phyloP scores from a whole-genome alignment of 2,888 invertebrate species.

The Yponomeuta evonymella region DNA sequence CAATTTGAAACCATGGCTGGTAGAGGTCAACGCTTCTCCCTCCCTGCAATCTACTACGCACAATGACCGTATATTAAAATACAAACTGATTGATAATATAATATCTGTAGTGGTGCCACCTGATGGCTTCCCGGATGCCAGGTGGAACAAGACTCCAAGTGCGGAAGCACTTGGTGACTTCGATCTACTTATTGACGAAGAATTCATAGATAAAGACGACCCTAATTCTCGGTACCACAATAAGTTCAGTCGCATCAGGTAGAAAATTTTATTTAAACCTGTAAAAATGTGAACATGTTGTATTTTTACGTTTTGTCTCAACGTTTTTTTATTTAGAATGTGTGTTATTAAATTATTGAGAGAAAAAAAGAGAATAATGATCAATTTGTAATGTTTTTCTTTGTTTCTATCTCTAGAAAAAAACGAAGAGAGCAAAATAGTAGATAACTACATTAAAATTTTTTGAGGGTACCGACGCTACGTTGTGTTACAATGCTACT shows the following conservation, averaged over 20 bases:
- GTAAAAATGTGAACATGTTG: background rate
- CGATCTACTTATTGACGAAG: conserved; percentile 89
- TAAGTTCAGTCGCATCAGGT: background rate
- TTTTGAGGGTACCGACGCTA: background rate
- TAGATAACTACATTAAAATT: background rate
- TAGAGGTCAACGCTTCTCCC: conserved; percentile 97
- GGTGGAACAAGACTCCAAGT: conserved; percentile 89
- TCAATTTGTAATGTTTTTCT: background rate
- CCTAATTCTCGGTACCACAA: conserved; percentile 20
- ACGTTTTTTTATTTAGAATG: background rate
- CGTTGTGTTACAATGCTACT: background rate
- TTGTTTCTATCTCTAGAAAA: background rate
- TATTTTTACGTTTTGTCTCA: background rate
- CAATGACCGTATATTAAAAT: conserved; percentile 94
- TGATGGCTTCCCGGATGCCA: conserved; percentile 90
- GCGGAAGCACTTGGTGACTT: conserved; percentile 88
- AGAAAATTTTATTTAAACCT: background rate
- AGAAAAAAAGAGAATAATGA: background rate
- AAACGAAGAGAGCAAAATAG: background rate
- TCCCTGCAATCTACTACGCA: conserved; percentile 95
- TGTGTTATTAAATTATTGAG: too few species aligned
- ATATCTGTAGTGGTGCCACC: conserved; percentile 92
- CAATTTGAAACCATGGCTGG: conserved; percentile 94
- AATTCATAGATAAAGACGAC: conserved; percentile 81
- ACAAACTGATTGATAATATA: conserved; percentile 95